Evolutionary conservation across 2,113 vertebrate species (phyloP).

Genomic region (Synchiropus splendidus): DNA sequence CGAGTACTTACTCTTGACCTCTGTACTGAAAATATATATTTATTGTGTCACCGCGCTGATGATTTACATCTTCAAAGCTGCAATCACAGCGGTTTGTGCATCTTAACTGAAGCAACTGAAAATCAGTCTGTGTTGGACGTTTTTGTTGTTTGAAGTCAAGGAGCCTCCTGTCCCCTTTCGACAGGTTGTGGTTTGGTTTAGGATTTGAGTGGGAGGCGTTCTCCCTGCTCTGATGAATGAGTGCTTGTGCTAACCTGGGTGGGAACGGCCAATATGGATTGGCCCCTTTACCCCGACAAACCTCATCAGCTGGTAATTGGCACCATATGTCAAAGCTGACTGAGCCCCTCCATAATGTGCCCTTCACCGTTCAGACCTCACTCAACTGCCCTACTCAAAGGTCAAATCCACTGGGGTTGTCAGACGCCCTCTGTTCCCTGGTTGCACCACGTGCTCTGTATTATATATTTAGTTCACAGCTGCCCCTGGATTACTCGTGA

Average conservation of each 20-base stretch:
- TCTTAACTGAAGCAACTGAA: conserved; percentile 7
- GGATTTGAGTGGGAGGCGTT: conserved; percentile 45
- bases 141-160: conserved; percentile 26
- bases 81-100: conserved; percentile 4
- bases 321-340: conserved; percentile 57
- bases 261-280: conserved; percentile 48
- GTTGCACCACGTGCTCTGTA: too few relatives aligned
- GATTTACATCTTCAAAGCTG: too few relatives aligned
- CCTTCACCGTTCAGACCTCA: conserved; percentile 21
- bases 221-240: conserved; percentile 48
- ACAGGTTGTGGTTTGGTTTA: conserved; percentile 42
- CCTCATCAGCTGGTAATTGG: conserved; percentile 55
- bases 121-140: conserved; percentile 16
- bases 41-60: too few relatives aligned
- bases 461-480: not conserved
- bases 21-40: not conserved
- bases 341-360: conserved; percentile 26
- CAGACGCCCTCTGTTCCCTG: too few relatives aligned
- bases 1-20: too few relatives aligned
- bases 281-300: conserved; percentile 53
- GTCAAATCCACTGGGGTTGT: not conserved
- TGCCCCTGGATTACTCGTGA: too few relatives aligned
- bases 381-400: conserved; percentile 3
- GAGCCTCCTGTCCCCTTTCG: conserved; percentile 32
- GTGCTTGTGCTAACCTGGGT: conserved; percentile 53